Base-by-base conservation (phyloP, 2,888 invertebrate genomes). In the Rosalia funebris region DNA sequence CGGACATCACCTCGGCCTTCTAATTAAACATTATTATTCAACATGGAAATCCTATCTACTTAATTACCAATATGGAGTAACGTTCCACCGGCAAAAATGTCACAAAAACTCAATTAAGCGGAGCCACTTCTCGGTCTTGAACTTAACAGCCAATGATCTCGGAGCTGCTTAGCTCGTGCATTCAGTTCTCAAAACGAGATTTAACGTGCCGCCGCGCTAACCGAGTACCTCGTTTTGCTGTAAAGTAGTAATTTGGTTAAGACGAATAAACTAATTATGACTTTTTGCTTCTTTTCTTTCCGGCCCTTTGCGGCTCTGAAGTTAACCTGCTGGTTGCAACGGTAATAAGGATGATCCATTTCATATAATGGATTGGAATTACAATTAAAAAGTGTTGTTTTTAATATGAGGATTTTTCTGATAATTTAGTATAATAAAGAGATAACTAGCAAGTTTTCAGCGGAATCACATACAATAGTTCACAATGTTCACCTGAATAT, bases 1-100 rank as follows among this genome's bases (percentile, higher is more conserved):
- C 60, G 58, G 59, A 11, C 58, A 65, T 66, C 66, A 68, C 71
- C 64, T 65, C 63, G 37, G 55, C 52, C 63, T 55, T 68, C 73
- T 75, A 77, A 76, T 77, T 76, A 75, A 72, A 68, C 74, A 76
- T 78, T 77, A 75, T 75, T 75, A 77, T 77, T 76, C 77, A 72
- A 72, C 71, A 74, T 75, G 74, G 74, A 75, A 76, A 77, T 77
- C 63, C 69, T 66, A 64, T 60, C 60, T 66, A 64, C 64, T 68
- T 70, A 71, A 72, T 71, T 68, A 70, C 69, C 71, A 60, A 71
- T 70, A 70, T 71, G 71, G 71, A 71, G 68, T 69, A 59, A 53
- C 44, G 58, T 57, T 56, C 19, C 48, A 44, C 32, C 37, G 44
- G 39, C 48, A 60, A 39, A 60, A 55, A 60, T 54, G 55, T 55